phyloP scores from a whole-genome alignment of 2,888 invertebrate genomes.

The Ormia ochracea region DNA sequence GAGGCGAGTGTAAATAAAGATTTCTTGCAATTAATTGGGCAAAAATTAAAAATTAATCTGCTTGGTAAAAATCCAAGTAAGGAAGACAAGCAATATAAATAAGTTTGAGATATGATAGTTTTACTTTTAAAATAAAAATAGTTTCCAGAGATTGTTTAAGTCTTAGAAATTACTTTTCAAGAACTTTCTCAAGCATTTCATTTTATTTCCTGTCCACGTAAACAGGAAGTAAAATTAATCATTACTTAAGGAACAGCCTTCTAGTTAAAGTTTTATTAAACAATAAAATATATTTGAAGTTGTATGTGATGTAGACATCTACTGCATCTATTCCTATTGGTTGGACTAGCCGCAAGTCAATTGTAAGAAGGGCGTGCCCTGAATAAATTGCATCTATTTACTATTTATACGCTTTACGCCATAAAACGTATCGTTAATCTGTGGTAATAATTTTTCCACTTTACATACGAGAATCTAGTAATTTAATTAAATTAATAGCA shows the following conservation, averaged over 20 bases:
- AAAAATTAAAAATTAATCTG: neutral
- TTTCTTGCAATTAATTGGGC: neutral
- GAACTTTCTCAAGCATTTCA: too few species aligned
- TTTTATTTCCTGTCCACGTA: too few species aligned
- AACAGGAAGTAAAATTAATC: too few species aligned
- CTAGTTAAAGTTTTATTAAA: too few species aligned
- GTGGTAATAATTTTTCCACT: neutral
- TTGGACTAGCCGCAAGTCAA: neutral
- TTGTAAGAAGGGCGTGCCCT: neutral
- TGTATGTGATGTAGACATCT: neutral
- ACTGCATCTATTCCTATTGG: neutral
- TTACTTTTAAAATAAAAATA: too few species aligned
- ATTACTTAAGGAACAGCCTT: too few species aligned
- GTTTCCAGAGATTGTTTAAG: too few species aligned
- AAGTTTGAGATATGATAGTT: too few species aligned
- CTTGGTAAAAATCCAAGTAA: too few species aligned
- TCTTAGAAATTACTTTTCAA: too few species aligned
- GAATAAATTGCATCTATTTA: neutral
- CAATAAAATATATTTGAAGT: too few species aligned
- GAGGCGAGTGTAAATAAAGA: neutral
- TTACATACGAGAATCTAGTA: neutral
- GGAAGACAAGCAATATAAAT: too few species aligned
- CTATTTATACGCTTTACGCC: neutral
- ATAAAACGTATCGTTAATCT: neutral
- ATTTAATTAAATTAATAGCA: conserved; percentile 33